phyloP scores from a whole-genome alignment of 2,888 invertebrate genomes.

The Choreutis nemorana region DNA sequence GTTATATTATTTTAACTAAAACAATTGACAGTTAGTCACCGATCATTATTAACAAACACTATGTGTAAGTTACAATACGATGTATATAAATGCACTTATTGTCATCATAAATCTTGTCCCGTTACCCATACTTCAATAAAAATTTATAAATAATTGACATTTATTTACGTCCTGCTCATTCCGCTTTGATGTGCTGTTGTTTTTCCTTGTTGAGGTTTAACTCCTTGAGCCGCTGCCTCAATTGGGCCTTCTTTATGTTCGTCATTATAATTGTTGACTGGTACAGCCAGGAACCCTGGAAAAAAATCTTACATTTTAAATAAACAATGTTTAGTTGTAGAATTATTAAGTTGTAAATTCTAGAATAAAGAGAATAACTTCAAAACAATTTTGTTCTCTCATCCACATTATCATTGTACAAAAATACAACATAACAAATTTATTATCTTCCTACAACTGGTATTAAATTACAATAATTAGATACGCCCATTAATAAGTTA shows the following conservation, averaged over 20 bases:
- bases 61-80: no score
- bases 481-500: no score
- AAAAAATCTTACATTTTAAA: slow-evolving; percentile 14
- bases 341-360: not conserved
- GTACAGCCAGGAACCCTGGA: slow-evolving; percentile 88
- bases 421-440: slow-evolving; percentile 5
- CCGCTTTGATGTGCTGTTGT: slow-evolving; percentile 34
- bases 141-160: slow-evolving; percentile 5
- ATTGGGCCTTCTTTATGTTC: slow-evolving; percentile 81
- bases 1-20: no score
- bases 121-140: not conserved
- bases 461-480: no score
- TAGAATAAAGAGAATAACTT: slow-evolving; percentile 5
- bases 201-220: slow-evolving; percentile 48
- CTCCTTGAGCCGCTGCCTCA: slow-evolving; percentile 72
- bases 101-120: not conserved
- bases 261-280: slow-evolving; percentile 89
- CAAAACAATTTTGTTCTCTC: slow-evolving; percentile 4
- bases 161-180: slow-evolving; percentile 20
- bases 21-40: no score
- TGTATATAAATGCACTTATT: no score
- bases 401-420: slow-evolving; percentile 6
- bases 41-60: no score
- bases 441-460: no score
- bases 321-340: not conserved